Conservation (phyloP, 2,888 invertebrate genomes). For the Xylota sylvarum region DNA sequence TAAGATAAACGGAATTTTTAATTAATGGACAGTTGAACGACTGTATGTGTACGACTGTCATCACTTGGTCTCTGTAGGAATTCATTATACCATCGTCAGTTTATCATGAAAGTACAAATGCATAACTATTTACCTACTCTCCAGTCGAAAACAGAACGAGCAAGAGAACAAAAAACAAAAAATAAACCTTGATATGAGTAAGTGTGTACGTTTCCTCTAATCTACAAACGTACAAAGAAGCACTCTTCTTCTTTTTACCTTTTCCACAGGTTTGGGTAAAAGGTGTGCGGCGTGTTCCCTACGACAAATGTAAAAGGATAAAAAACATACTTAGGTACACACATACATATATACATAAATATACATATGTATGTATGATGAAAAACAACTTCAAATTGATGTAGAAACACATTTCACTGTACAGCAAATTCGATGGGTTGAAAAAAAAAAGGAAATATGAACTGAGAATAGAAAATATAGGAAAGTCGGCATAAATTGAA, state of each 20-base stretch:
- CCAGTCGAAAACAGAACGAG: slow-evolving; percentile 48
- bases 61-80: slow-evolving; percentile 41
- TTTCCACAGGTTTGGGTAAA: slow-evolving; percentile 55
- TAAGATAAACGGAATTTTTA: slow-evolving; percentile 60
- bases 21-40: slow-evolving; percentile 37
- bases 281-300: slow-evolving; percentile 43
- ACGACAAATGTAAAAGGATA: slow-evolving; percentile 54
- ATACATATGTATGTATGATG: slow-evolving; percentile 21
- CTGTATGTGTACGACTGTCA: slow-evolving; percentile 26
- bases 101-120: slow-evolving; percentile 45
- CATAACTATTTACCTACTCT: slow-evolving; percentile 63
- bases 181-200: slow-evolving; percentile 40
- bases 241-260: slow-evolving; percentile 46
- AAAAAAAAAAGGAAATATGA: slow-evolving; percentile 37
- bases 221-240: slow-evolving; percentile 57
- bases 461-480: slow-evolving; percentile 25
- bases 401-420: slow-evolving; percentile 23
- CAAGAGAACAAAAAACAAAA: slow-evolving; percentile 33
- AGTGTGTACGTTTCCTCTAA: slow-evolving; percentile 51
- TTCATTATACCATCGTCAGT: background rate
- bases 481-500: slow-evolving; percentile 63
- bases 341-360: background rate
- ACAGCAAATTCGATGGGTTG: slow-evolving; percentile 48
- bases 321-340: slow-evolving; percentile 14
- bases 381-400: slow-evolving; percentile 49